These are phyloP conservation scores for Neolamprologus fasciatus DNA, from an alignment of 2,113 vertebrate genomes.

Conservation along the genomic window DNA sequence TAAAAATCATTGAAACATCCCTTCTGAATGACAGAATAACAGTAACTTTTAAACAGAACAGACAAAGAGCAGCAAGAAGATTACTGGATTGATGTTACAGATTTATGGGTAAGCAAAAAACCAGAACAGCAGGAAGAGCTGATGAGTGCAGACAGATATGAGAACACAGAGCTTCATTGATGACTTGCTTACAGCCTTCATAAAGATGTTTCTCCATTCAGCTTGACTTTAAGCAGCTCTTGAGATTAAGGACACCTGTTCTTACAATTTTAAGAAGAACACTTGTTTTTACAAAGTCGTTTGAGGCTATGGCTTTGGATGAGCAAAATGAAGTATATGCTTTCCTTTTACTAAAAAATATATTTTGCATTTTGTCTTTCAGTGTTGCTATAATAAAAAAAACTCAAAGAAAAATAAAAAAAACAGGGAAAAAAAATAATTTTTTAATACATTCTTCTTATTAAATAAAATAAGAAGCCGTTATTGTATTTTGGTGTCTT, in stretches of 20 bases:
- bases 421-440: fast-evolving
- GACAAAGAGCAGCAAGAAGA: neutral
- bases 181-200: neutral
- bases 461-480: neutral
- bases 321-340: neutral
- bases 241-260: neutral
- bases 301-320: neutral
- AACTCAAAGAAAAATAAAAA: neutral
- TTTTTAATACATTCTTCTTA: neutral
- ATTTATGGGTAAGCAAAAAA: neutral
- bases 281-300: neutral
- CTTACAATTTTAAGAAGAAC: neutral
- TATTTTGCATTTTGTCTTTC: fast-evolving
- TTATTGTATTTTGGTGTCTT: neutral
- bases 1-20: neutral
- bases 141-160: neutral
- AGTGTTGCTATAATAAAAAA: neutral
- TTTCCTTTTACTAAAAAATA: neutral
- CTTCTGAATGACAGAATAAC: neutral
- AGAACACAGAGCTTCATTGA: neutral
- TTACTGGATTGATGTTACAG: neutral
- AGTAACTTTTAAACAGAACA: neutral
- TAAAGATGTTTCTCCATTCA: neutral
- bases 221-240: neutral
- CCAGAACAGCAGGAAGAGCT: neutral